Evolutionary conservation across 2,797 vertebrate genomes (phyloP).

Genomic region (Ctenopoma multispine): DNA sequence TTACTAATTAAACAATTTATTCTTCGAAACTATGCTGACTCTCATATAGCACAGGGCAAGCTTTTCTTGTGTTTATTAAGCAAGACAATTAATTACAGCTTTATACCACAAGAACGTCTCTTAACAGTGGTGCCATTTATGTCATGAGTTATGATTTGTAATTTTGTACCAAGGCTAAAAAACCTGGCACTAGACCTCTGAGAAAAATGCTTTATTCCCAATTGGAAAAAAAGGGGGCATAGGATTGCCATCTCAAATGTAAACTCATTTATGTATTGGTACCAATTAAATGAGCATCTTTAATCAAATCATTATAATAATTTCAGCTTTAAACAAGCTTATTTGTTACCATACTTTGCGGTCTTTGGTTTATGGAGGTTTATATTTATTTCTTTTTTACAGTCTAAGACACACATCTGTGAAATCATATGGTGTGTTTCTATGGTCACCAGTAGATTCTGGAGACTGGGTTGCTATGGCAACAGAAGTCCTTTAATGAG

Average conservation of each 20-base stretch:
- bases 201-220: neutral
- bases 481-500: slow-evolving; percentile 79
- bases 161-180: neutral
- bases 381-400: slow-evolving; percentile 9
- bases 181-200: no score
- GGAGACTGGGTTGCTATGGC: slow-evolving; percentile 79
- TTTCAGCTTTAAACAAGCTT: neutral
- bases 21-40: slow-evolving; percentile 9
- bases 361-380: slow-evolving; percentile 19
- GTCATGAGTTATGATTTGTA: neutral
- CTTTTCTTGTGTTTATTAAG: neutral
- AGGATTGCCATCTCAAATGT: neutral
- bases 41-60: neutral
- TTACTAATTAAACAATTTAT: slow-evolving; percentile 17
- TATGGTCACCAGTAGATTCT: slow-evolving; percentile 73
- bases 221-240: neutral
- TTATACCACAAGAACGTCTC: neutral
- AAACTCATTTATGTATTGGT: neutral
- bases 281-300: neutral
- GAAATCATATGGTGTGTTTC: slow-evolving; percentile 68
- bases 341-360: neutral
- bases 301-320: neutral
- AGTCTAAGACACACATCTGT: slow-evolving; percentile 17
- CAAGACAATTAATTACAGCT: slow-evolving; percentile 2
- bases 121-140: neutral